These are phyloP conservation scores for Branchipolynoe longqiensis DNA, from an alignment of 2,888 invertebrate genomes.

Conservation along the genomic window DNA sequence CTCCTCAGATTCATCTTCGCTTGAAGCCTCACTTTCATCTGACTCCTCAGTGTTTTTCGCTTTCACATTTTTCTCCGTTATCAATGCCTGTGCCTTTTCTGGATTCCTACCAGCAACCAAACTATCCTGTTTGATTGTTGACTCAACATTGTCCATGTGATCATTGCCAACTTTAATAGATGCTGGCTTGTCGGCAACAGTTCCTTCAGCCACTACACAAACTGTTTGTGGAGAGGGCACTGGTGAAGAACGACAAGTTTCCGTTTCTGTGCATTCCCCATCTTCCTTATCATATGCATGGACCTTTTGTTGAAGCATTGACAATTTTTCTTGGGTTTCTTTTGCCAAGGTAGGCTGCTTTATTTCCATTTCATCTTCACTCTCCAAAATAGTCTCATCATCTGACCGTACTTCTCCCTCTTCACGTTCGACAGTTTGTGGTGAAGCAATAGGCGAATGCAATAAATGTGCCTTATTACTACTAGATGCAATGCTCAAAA, in stretches of 20 bases:
- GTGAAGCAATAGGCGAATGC: neutral
- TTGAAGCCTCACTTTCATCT: conserved; percentile 7
- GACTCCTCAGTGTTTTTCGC: neutral
- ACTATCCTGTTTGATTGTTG: too few relatives aligned
- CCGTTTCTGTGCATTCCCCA: conserved; percentile 24
- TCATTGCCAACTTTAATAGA: too few relatives aligned
- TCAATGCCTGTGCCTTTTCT: too few relatives aligned
- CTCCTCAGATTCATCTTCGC: conserved; percentile 9
- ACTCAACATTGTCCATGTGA: too few relatives aligned
- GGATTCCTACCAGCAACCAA: too few relatives aligned
- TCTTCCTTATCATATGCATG: conserved; percentile 42
- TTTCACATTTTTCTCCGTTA: too few relatives aligned
- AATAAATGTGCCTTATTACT: neutral
- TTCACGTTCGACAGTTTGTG: neutral
- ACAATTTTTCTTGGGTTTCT: too few relatives aligned
- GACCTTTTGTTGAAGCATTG: too few relatives aligned
- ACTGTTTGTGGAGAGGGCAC: neutral
- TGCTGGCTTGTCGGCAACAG: too few relatives aligned
- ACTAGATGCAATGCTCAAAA: too few relatives aligned
- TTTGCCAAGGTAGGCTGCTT: neutral
- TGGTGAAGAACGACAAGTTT: conserved; percentile 12
- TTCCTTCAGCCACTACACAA: neutral
- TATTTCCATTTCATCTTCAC: conserved; percentile 9
- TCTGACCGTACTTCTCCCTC: conserved; percentile 33
- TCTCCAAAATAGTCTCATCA: neutral